These are phyloP conservation scores for Mythimna lalbum DNA, from an alignment of 2,888 invertebrate species.

Conservation along the genomic window DNA sequence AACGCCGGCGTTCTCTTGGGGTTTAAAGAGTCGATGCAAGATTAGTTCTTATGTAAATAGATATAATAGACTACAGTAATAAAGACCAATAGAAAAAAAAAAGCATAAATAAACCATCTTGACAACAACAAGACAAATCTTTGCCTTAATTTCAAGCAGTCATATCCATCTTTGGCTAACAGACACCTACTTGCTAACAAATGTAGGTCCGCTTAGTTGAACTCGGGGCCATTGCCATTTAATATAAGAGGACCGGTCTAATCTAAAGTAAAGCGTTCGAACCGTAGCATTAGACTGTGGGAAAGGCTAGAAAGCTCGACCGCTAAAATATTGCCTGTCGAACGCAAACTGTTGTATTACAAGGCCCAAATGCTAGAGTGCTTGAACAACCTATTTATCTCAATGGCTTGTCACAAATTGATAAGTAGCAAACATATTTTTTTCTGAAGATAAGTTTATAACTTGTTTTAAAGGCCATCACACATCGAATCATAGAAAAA, in stretches of 20 bases:
- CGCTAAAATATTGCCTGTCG: constrained; percentile 21
- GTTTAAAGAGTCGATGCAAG: no score
- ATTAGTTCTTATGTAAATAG: no score
- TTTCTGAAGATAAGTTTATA: not conserved
- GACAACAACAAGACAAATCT: not conserved
- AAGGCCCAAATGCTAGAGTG: constrained; percentile 1
- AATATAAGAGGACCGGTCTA: constrained; percentile 12
- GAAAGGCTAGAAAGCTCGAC: constrained; percentile 32
- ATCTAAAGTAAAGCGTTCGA: constrained; percentile 19
- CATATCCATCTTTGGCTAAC: not conserved
- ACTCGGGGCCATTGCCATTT: constrained; percentile 5
- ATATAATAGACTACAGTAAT: no score
- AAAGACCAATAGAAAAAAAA: not conserved
- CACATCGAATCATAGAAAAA: not conserved
- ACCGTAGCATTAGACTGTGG: constrained; percentile 10
- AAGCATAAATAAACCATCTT: not conserved
- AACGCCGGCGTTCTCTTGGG: no score
- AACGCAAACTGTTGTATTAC: constrained; percentile 19
- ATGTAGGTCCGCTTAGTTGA: not conserved
- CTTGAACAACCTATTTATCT: constrained; percentile 24
- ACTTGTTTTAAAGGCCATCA: not conserved
- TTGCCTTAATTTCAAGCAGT: not conserved
- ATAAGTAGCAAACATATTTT: not conserved
- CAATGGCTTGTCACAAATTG: constrained; percentile 10
- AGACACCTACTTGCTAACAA: constrained; percentile 1